Evolutionary conservation across 2,888 invertebrate genomes (phyloP), one percentile per base, ranked within the genome.

Genomic region (Caradrina clavipalpis): DNA sequence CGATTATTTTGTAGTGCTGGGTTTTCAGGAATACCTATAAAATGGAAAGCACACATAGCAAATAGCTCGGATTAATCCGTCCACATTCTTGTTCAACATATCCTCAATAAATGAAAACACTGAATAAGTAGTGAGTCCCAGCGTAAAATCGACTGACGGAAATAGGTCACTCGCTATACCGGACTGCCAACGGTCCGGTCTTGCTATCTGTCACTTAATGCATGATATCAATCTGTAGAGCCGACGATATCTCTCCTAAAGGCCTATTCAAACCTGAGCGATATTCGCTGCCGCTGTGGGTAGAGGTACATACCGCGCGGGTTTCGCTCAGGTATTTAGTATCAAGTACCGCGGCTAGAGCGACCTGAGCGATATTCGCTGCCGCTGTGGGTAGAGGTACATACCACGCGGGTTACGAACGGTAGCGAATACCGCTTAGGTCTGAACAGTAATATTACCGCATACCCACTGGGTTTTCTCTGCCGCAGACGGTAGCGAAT

Each of bases 211-310:
- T 78, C 71, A 68, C 66, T 61, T 69, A 76, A 75, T 73, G 55
- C 67, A 68, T 57, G 75, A 80, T 73, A 80, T 78, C 75, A 80
- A 81, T 82, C 72, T 75, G 64, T 70, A 58, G 26, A 70, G 21
- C 60, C 62, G 55, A 47, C 62, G 58, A 67, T 67, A 64, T 69
- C 35, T 64, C 70, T 53, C 59, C 56, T 55, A 13, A 55, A n/a
- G n/a, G n/a, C n/a, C n/a, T n/a, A n/a, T n/a, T n/a, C n/a, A n/a
- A n/a, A n/a, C n/a, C n/a, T n/a, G n/a, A n/a, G n/a, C n/a, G n/a
- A n/a, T n/a, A n/a, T n/a, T n/a, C n/a, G n/a, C n/a, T n/a, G n/a
- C n/a, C n/a, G n/a, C n/a, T n/a, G n/a, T n/a, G n/a, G n/a, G n/a
- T n/a, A n/a, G n/a, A n/a, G n/a, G n/a, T n/a, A n/a, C n/a, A n/a